Percentiles rank a stretch among this genome's conserved stretches.
Conservation (phyloP, 2,888 invertebrate genomes). For the Antheraea assamensis region DNA sequence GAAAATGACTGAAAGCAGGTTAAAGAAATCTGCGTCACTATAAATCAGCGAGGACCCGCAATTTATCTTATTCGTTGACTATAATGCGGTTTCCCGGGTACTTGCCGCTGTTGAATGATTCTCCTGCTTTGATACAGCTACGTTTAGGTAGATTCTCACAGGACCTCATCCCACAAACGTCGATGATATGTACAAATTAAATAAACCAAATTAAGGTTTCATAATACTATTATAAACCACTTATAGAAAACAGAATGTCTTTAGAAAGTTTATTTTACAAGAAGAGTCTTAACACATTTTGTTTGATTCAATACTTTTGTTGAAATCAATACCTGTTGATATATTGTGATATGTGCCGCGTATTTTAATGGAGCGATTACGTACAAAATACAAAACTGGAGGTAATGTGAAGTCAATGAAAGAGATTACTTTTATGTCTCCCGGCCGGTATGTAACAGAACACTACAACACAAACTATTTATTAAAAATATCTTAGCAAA, state of each 20-base stretch:
- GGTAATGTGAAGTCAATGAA: too few species aligned
- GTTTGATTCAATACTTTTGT: too few species aligned
- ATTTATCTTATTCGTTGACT: slow-evolving; percentile 7
- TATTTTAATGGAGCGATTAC: too few species aligned
- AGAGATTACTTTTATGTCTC: too few species aligned
- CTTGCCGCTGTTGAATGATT: background rate
- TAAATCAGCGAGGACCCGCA: slow-evolving; percentile 2
- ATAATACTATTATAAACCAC: background rate
- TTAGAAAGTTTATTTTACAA: background rate
- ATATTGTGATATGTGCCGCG: too few species aligned
- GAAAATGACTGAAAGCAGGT: background rate
- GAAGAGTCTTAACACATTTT: too few species aligned
- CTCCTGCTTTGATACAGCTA: background rate
- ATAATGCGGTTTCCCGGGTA: background rate
- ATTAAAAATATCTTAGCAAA: background rate
- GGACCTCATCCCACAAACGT: background rate
- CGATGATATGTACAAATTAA: background rate
- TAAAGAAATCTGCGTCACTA: background rate
- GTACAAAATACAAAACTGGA: too few species aligned
- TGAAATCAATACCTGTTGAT: too few species aligned
- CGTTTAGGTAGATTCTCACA: background rate
- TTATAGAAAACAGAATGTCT: background rate
- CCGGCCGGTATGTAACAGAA: too few species aligned
- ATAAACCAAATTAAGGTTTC: background rate
- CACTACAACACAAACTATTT: background rate